Conservation (phyloP, 2,113 vertebrate genomes). For the Poeciliopsis turrubarensis region DNA sequence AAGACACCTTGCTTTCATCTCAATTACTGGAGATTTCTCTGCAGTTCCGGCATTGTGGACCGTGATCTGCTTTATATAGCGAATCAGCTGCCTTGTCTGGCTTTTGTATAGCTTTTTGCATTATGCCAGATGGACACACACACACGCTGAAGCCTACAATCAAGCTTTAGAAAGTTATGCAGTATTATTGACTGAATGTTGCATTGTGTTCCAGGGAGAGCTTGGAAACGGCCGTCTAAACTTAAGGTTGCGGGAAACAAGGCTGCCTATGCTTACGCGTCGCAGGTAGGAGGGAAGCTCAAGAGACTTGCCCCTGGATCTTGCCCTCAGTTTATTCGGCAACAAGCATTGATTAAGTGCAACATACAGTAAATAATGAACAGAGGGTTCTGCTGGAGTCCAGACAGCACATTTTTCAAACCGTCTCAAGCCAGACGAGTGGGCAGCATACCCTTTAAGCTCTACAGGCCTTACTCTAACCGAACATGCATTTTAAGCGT, state of each 20-base stretch:
- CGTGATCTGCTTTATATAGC: conserved; percentile 45
- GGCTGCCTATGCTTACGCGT: conserved; percentile 27
- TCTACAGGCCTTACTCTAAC: conserved; percentile 9
- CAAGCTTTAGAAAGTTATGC: conserved; percentile 37
- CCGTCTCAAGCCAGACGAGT: conserved; percentile 30
- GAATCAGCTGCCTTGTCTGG: conserved; percentile 61
- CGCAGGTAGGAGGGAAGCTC: conserved; percentile 10
- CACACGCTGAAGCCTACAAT: conserved; percentile 23
- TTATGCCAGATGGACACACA: conserved; percentile 52
- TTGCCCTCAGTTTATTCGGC: conserved; percentile 12
- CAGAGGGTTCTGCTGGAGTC: conserved; percentile 9
- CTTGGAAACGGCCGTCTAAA: conserved; percentile 13
- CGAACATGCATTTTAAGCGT: neutral
- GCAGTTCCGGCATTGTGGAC: conserved; percentile 35
- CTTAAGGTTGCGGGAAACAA: conserved; percentile 22
- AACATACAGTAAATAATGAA: conserved; percentile 26
- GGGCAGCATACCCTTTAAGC: conserved; percentile 12
- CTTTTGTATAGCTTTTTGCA: conserved; percentile 53
- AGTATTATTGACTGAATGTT: conserved; percentile 46
- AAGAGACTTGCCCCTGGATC: conserved; percentile 10
- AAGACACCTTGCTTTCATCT: conserved; percentile 58
- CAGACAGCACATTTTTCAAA: neutral
- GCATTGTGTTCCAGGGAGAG: conserved; percentile 41
- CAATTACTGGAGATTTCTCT: conserved; percentile 53
- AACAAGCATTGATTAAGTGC: conserved; percentile 21